Conservation (phyloP, 1,140 invertebrate species). For the Agraylea sexmaculata region DNA sequence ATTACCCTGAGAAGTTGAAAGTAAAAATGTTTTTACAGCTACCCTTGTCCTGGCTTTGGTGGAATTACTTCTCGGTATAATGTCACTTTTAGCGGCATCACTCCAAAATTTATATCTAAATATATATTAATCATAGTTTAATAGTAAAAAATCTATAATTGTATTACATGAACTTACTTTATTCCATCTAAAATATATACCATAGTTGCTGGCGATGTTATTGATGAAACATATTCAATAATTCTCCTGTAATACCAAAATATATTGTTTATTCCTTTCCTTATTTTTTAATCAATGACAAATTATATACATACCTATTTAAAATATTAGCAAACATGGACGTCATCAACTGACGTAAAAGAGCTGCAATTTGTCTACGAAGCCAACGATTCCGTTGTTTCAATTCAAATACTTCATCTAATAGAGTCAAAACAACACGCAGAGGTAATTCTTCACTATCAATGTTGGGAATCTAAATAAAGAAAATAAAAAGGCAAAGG, state of each 20-base stretch:
- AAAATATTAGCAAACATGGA: constrained; percentile 78
- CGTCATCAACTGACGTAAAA: constrained; percentile 67
- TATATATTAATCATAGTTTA: constrained; percentile 11
- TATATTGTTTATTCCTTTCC: neutral
- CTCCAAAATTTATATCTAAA: constrained; percentile 69
- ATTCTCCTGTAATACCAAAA: constrained; percentile 52
- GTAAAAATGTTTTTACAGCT: constrained; percentile 71
- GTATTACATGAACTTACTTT: constrained; percentile 49
- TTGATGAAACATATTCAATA: constrained; percentile 77
- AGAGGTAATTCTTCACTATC: constrained; percentile 69
- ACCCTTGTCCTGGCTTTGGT: constrained; percentile 71
- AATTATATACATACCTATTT: constrained; percentile 37
- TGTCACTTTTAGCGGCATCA: constrained; percentile 52
- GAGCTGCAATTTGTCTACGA: constrained; percentile 58
- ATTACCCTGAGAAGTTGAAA: constrained; percentile 65
- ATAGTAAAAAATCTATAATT: constrained; percentile 1
- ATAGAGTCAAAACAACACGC: constrained; percentile 70
- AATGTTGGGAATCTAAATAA: too few relatives aligned
- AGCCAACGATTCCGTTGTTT: constrained; percentile 83
- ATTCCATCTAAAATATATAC: constrained; percentile 78
- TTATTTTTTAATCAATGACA: constrained; percentile 1
- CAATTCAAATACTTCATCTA: constrained; percentile 88
- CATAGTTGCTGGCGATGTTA: constrained; percentile 82
- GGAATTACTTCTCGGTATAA: constrained; percentile 42
- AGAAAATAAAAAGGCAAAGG: too few relatives aligned